Percentiles rank a stretch among this genome's conserved stretches.
Conservation (phyloP, 2,113 vertebrate species). For the Pseudopipra pipra region DNA sequence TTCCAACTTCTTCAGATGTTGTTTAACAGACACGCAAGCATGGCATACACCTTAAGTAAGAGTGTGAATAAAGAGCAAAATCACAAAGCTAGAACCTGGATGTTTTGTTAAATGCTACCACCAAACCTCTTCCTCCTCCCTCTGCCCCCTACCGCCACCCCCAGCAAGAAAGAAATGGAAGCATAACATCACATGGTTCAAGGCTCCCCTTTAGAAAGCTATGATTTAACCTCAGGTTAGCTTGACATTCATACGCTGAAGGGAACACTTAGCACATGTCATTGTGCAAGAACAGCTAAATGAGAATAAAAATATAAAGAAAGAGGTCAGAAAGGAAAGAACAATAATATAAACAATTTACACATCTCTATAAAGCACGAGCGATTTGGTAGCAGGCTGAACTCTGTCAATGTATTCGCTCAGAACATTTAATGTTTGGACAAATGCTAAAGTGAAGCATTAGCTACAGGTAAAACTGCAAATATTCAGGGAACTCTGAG, state of each 20-base stretch:
- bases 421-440: neutral
- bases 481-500: neutral
- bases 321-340: conserved; percentile 37
- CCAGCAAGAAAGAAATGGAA: neutral
- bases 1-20: conserved; percentile 70
- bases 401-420: neutral
- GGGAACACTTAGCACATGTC: neutral
- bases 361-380: neutral
- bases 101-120: neutral
- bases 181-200: neutral
- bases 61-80: conserved; percentile 26
- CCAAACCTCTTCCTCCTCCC: neutral
- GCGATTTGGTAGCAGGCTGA: neutral
- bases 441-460: neutral
- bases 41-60: conserved; percentile 4
- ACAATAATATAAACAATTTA: conserved; percentile 26
- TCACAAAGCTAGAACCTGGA: neutral
- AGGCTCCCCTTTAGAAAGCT: conserved; percentile 39
- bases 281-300: conserved; percentile 36
- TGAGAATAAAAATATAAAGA: conserved; percentile 31
- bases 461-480: neutral
- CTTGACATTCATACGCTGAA: conserved; percentile 41
- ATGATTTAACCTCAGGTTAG: conserved; percentile 54
- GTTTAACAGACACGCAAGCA: neutral
- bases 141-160: neutral